phyloP scores from a whole-genome alignment of 2,113 vertebrate species.

The Proteles cristata region DNA sequence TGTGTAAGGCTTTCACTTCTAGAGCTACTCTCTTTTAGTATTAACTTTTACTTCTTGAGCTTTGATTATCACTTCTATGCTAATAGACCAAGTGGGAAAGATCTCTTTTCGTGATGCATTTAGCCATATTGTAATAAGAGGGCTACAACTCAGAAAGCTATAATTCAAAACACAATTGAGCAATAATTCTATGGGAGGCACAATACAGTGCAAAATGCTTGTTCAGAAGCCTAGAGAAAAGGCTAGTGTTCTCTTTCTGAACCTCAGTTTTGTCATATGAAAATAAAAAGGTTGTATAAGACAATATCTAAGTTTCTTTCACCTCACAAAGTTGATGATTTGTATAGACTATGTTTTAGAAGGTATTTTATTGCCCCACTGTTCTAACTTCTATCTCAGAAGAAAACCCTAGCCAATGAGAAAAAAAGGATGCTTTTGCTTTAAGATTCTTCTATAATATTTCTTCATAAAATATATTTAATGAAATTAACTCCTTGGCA shows the following conservation, averaged over 20 bases:
- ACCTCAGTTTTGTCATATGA: neutral
- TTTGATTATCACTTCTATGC: neutral
- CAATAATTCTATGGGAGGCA: neutral
- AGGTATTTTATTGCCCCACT: neutral
- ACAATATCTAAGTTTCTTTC: conserved; percentile 14
- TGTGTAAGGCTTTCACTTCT: neutral
- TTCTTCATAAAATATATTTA: neutral
- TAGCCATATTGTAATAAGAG: neutral
- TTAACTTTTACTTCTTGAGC: neutral
- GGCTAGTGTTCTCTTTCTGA: neutral
- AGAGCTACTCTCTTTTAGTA: neutral
- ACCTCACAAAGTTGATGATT: neutral
- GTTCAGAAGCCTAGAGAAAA: neutral
- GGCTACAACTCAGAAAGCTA: neutral
- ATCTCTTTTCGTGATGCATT: neutral
- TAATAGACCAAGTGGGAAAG: neutral
- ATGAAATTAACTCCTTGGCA: neutral
- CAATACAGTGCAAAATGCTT: conserved; percentile 20
- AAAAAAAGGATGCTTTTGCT: neutral
- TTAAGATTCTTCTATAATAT: neutral
- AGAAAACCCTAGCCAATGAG: neutral
- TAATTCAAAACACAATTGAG: neutral
- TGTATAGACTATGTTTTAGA: neutral
- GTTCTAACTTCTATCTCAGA: neutral
- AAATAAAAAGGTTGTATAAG: neutral